Conservation (phyloP, 2,113 vertebrate species). For the Eclectus roratus region DNA sequence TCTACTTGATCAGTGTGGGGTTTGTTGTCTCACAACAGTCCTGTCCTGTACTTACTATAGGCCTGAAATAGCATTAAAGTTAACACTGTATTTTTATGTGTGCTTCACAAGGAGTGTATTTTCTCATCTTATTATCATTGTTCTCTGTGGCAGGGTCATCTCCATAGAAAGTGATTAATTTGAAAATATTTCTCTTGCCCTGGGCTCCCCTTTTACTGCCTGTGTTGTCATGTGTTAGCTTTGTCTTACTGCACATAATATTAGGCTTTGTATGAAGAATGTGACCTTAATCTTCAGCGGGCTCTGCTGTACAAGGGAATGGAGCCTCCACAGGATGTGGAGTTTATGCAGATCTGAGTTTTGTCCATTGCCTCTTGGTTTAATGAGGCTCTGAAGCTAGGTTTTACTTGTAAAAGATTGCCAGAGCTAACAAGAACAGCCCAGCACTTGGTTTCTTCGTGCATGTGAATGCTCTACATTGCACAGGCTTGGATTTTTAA, state of each 20-base stretch:
- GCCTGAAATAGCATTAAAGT: background rate
- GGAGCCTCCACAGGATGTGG: background rate
- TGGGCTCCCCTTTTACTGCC: background rate
- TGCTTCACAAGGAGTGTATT: conserved; percentile 5
- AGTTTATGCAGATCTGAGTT: background rate
- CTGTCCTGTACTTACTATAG: background rate
- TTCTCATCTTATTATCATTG: background rate
- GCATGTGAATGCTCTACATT: background rate
- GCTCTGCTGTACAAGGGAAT: background rate
- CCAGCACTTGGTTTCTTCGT: background rate
- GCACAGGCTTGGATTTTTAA: background rate
- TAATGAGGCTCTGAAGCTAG: background rate
- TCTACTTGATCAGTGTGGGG: background rate
- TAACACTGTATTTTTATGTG: background rate
- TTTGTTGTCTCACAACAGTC: background rate
- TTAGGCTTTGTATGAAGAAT: conserved; percentile 36
- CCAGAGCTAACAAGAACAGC: background rate
- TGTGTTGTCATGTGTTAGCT: conserved; percentile 28
- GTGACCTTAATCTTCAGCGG: conserved; percentile 9
- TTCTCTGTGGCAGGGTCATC: background rate
- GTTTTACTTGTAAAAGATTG: background rate
- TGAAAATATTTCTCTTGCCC: background rate
- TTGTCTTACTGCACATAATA: background rate
- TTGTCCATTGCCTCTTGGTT: background rate
- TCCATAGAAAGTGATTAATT: background rate